phyloP scores from a whole-genome alignment of 2,113 vertebrate species.

The Platysteira castanea region DNA sequence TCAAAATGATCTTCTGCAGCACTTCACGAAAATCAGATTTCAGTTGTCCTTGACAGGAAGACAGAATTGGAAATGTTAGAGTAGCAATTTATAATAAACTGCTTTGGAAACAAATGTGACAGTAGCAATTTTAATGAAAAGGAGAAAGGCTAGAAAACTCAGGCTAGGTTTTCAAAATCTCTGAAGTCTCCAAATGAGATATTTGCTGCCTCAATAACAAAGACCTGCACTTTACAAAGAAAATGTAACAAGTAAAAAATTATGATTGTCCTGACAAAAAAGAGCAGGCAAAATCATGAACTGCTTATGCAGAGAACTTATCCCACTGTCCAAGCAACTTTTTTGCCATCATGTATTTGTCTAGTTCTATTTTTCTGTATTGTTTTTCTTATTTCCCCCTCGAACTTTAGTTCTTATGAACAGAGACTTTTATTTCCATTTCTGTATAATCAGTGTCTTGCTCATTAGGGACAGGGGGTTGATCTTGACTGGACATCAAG shows the following conservation, averaged over 20 bases:
- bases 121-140: constrained; percentile 41
- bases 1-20: neutral
- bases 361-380: neutral
- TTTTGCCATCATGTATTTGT: neutral
- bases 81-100: neutral
- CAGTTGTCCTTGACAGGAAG: neutral
- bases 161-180: neutral
- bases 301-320: neutral
- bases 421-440: neutral
- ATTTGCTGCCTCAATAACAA: neutral
- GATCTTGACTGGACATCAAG: neutral
- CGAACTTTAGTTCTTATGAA: neutral
- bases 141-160: neutral
- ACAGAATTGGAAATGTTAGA: neutral
- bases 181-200: constrained; percentile 1
- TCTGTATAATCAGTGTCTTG: neutral
- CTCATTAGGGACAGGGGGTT: neutral
- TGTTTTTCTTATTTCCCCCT: neutral
- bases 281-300: neutral
- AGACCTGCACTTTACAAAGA: neutral
- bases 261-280: neutral
- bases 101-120: neutral
- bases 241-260: neutral
- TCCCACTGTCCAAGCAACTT: neutral
- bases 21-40: neutral